These are phyloP conservation scores for Plotosus lineatus DNA, from an alignment of 2,113 vertebrate genomes.

Conservation along the genomic window DNA sequence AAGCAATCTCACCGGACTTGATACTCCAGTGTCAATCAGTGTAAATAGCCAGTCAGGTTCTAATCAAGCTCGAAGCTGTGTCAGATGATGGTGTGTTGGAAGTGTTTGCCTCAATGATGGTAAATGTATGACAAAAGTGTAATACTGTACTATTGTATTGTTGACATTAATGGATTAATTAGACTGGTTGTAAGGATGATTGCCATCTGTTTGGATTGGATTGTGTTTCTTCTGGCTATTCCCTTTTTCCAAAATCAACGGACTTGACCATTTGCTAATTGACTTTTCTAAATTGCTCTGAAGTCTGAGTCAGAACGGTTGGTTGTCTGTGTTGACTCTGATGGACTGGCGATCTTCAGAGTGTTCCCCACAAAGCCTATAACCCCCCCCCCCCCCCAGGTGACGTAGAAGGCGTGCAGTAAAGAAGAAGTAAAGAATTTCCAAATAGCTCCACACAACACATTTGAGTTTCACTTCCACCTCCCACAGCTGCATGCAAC, in stretches of 20 bases:
- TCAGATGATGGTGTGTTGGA: background rate
- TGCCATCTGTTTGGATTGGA: background rate
- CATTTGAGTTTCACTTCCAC: slow-evolving; percentile 42
- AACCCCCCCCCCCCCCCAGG: no score
- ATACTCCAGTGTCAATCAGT: no score
- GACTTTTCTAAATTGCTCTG: no score
- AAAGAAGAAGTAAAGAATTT: slow-evolving; percentile 26
- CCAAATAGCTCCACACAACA: slow-evolving; percentile 25
- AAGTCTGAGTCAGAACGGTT: no score
- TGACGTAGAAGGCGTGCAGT: background rate
- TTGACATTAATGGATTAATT: background rate
- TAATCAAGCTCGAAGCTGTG: background rate
- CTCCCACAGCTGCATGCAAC: slow-evolving; percentile 1
- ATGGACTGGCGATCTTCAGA: no score
- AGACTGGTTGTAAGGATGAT: no score
- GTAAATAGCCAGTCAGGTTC: background rate
- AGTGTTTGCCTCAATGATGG: background rate
- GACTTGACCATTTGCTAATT: no score
- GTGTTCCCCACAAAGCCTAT: no score
- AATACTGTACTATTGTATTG: no score
- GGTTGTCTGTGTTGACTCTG: no score
- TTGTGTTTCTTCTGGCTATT: no score
- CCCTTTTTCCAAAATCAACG: no score
- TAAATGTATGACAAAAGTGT: background rate
- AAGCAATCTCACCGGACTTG: slow-evolving; percentile 19